Base-by-base conservation (phyloP, 2,797 vertebrate genomes). In the Rhinoraja longicauda region DNA sequence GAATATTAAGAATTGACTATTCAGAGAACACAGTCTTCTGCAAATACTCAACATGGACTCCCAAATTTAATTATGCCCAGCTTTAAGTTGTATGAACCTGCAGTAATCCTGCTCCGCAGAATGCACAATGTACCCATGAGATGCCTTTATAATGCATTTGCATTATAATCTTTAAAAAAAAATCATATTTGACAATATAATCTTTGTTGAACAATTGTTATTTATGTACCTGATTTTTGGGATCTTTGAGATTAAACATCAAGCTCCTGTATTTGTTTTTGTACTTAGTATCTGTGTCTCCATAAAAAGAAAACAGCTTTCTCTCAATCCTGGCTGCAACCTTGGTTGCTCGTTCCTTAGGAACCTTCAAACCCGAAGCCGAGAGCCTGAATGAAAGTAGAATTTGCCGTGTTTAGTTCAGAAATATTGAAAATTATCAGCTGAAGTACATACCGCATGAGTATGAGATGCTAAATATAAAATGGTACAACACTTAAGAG, bases 241-340 rank as follows among this genome's bases (percentile, higher is more conserved):
- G 97, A 94, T 99, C 99, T 96, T 98, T 99, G 59, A 99, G 97
- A 96, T 99, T 99, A 95, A 99, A 99, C 97, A 98, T 99, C 95
- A 99, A 95, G 95, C 99, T 99, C 96, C 99, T 96, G 93, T 99
- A 99, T 95, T 99, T 99, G 96, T 98, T 99, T 96, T 99, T 99
- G 95, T 99, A 99, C 94, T 99, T 99, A 57, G 98, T 97, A 92
- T 99, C 99, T 8, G 99, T 99, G 95, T 99, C 98, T 94, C 98
- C 98, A 94, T 99, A 99, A 94, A 99, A 97, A 93, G 98, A 97
- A 95, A 98, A 99, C 62, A 99, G 96, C 93, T 99, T 98, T 95
- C 97, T 97, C 94, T 99, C 99, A 2, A 97, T 99, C 94, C 97
- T 98, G 94, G 96, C 97, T 93, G 99, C 98, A 95, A 99, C 97